Evolutionary conservation across 1,140 invertebrate genomes (phyloP).

Genomic region (Neodiprion pinetum): DNA sequence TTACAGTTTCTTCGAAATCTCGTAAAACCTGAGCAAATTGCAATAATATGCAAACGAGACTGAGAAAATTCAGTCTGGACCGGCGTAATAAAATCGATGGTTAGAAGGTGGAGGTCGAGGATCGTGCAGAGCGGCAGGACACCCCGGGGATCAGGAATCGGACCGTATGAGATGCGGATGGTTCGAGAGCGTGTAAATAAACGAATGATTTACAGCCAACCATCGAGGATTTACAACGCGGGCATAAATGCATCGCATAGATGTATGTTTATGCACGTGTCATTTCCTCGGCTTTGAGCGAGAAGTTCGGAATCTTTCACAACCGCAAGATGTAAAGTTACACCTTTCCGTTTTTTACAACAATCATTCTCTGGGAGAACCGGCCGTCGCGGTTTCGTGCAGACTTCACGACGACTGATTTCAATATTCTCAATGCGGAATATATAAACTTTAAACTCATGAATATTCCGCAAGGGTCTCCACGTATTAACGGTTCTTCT

Average conservation of each 20-base stretch:
- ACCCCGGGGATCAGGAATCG: not conserved
- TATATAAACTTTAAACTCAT: not conserved
- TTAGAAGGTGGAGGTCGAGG: too few relatives aligned
- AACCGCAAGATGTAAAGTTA: not conserved
- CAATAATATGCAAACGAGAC: too few relatives aligned
- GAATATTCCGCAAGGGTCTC: not conserved
- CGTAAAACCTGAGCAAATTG: too few relatives aligned
- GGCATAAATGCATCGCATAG: not conserved
- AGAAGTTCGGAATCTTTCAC: not conserved
- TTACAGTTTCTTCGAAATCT: too few relatives aligned
- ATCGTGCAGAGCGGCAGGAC: not conserved
- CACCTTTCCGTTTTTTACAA: not conserved
- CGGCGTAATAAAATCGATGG: too few relatives aligned
- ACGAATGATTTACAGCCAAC: not conserved
- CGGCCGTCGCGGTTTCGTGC: not conserved
- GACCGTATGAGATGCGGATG: not conserved
- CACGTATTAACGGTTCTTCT: not conserved
- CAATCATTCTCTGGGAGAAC: not conserved
- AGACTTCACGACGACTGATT: not conserved
- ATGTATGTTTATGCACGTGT: not conserved
- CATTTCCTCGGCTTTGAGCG: not conserved
- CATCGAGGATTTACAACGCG: not conserved
- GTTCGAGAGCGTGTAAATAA: slow-evolving; percentile 3
- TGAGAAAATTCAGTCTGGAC: too few relatives aligned
- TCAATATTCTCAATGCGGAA: slow-evolving; percentile 2